Base-by-base conservation (phyloP, 2,888 invertebrate genomes). In the Pilophorus perplexus region DNA sequence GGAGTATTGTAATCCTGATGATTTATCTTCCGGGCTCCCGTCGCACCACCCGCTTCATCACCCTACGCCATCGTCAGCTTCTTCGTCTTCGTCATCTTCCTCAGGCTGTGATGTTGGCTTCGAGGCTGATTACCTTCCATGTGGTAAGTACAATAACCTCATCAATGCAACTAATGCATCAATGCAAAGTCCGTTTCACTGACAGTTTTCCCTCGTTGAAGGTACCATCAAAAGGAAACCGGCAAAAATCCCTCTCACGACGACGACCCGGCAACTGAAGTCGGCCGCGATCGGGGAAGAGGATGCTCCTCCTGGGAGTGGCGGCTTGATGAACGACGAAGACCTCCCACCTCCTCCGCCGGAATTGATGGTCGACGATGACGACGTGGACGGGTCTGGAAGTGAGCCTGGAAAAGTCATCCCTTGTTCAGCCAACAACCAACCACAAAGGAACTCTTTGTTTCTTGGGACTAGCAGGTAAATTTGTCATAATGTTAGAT, bases 181-280 rank as follows among this genome's bases (percentile, higher is more conserved):
- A n/a, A n/a, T n/a, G n/a, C n/a, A n/a, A n/a, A n/a, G n/a, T n/a
- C n/a, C n/a, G n/a, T n/a, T n/a, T n/a, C n/a, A n/a, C n/a, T n/a
- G n/a, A n/a, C n/a, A n/a, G n/a, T n/a, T n/a, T n/a, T n/a, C n/a
- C n/a, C n/a, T n/a, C n/a, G n/a, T 37, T 54, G 8, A 27, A 62
- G 89, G 89, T 28, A 94, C 94, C 28, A 93, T 94, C 68, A 94
- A 94, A 76, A 83, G 94, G 48, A 94, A 94, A 76, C 94, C 94
- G 0, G 93, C 93, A 5, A 93, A 92, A 78, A 83, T 94, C 54
- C 94, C 93, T 0, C 77, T 93, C 70, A 94, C 94, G 2, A 89
- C 90, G 75, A 93, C 93, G 79, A 93, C 93, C 1, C 82, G 94
- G 12, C 91, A 92, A 74, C 79, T 94, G 67, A 93, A 93, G 75